Conservation (phyloP, 2,888 invertebrate genomes). For the Orgyia antiqua region DNA sequence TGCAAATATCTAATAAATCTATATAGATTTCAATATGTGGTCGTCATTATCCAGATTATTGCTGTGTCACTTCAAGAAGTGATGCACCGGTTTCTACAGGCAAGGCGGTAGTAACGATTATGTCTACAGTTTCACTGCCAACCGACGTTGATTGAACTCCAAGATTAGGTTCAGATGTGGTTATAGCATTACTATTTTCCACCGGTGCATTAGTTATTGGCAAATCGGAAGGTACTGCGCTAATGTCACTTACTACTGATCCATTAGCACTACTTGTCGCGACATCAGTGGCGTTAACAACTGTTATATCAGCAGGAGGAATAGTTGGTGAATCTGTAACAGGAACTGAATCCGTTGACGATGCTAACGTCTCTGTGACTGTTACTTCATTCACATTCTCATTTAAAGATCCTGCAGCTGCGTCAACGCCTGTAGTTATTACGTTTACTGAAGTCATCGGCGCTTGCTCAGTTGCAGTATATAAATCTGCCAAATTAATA, state of each 20-base stretch:
- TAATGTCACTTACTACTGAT: conserved; percentile 1
- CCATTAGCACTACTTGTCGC: conserved; percentile 1
- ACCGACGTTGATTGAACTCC: too few species aligned
- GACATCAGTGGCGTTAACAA: neutral
- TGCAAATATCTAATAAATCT: too few species aligned
- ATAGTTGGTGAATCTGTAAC: neutral
- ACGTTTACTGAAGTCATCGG: neutral
- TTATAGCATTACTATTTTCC: neutral
- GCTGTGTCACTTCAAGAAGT: conserved; percentile 49
- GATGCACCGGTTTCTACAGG: conserved; percentile 46
- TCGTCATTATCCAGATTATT: conserved; percentile 9
- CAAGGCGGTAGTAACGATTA: conserved; percentile 5
- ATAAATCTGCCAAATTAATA: neutral
- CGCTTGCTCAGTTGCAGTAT: conserved; percentile 1
- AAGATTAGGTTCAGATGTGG: conserved; percentile 1
- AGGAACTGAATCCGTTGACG: too few species aligned
- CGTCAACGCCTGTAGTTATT: neutral
- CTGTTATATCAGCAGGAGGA: conserved; percentile 1
- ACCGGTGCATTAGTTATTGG: neutral
- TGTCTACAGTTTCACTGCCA: too few species aligned
- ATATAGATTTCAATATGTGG: conserved; percentile 12
- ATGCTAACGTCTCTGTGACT: too few species aligned
- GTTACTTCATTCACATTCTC: too few species aligned
- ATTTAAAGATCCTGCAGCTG: conserved; percentile 2
- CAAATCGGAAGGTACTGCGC: conserved; percentile 3